phyloP scores from a whole-genome alignment of 2,888 invertebrate species.

The Rhagonycha lutea region DNA sequence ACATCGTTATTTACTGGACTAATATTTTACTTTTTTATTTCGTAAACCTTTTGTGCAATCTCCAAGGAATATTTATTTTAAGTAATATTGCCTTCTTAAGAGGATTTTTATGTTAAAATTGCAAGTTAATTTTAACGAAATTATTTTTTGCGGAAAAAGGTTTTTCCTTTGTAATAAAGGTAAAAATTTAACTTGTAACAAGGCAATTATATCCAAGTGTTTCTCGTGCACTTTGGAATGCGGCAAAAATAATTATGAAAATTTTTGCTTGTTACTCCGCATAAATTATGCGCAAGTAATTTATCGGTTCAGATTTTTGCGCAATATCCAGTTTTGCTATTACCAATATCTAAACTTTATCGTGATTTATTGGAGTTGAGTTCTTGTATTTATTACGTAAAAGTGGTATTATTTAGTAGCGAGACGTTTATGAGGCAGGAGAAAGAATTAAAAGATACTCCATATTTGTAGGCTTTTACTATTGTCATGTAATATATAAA shows the following conservation, averaged over 20 bases:
- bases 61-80: background rate
- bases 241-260: background rate
- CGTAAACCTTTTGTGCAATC: constrained; percentile 9
- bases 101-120: constrained; percentile 2
- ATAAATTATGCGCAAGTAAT: background rate
- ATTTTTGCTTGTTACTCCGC: background rate
- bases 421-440: constrained; percentile 31
- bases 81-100: background rate
- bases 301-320: background rate
- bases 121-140: background rate
- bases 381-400: background rate
- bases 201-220: background rate
- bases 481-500: constrained; percentile 37
- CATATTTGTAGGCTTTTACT: constrained; percentile 28
- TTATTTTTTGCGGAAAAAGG: background rate
- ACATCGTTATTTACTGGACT: constrained; percentile 19
- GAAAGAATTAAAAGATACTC: constrained; percentile 40
- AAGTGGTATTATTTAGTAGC: constrained; percentile 14
- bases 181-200: background rate
- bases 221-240: background rate
- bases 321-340: constrained; percentile 4
- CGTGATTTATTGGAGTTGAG: background rate
- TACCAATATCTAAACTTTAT: constrained; percentile 6
- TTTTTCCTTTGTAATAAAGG: background rate
- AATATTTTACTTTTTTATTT: constrained; percentile 19